Evolutionary conservation across 2,797 vertebrate genomes (phyloP).

Genomic region (Ispidina lecontei): DNA sequence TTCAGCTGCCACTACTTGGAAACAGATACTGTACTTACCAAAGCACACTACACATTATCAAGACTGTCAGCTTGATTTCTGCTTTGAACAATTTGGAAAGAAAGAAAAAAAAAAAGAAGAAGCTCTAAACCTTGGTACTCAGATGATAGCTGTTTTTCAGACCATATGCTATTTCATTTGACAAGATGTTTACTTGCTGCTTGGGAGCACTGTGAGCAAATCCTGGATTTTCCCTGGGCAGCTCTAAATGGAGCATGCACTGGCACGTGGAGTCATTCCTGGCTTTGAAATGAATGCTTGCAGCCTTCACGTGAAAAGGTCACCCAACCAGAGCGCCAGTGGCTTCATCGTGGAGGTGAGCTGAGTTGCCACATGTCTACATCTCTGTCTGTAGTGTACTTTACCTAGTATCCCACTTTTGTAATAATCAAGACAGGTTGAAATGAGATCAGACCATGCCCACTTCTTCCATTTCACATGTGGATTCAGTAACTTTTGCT

Average conservation of each 20-base stretch:
- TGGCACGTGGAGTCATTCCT: background rate
- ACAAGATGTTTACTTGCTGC: background rate
- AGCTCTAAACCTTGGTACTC: background rate
- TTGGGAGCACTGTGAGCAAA: background rate
- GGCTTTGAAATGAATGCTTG: background rate
- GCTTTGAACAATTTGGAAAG: background rate
- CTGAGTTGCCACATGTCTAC: background rate
- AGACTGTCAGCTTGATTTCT: slow-evolving; percentile 29
- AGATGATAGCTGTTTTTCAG: background rate
- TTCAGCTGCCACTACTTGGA: slow-evolving; percentile 10
- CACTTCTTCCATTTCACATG: background rate
- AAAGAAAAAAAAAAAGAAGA: background rate
- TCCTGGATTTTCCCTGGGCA: background rate
- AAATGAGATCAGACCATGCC: background rate
- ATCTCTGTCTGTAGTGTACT: background rate
- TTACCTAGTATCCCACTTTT: background rate
- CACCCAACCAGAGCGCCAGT: background rate
- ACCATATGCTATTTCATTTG: background rate
- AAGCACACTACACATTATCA: background rate
- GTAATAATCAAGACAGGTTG: background rate
- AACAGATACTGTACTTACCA: background rate
- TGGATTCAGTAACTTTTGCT: background rate
- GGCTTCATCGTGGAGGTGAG: background rate
- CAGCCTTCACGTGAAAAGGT: background rate
- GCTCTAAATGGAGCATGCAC: background rate